Evolutionary conservation across 2,888 invertebrate genomes (phyloP), one percentile per base, ranked within the genome.

Genomic region (Clepsis dumicolana): DNA sequence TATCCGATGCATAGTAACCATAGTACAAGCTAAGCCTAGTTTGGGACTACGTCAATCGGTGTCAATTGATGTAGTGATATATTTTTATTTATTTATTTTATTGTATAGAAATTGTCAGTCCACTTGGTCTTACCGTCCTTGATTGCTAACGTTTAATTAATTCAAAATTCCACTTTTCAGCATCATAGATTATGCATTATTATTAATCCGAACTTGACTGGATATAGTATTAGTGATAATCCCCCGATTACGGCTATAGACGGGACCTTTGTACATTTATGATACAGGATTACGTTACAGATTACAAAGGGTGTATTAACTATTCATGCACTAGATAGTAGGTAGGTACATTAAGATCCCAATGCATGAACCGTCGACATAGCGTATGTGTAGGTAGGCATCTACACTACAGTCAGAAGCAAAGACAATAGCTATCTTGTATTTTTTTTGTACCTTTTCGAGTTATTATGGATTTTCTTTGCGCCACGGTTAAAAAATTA

Each of bases 251-350:
- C 48, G 2, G 21, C 21, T 12, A 21, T 12, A 48, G 21, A 48
- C 48, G 48, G 12, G 12, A 59, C 27, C 59, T 41, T 59, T 59
- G 59, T 59, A 24, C 57, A 8, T 14, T 24, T 50, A 29, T 29
- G 16, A 21, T 12, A 12, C 21, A 10, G 41, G 10, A 41, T 41
- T 59, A 41, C 8, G 5, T 0, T 5, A 25, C 41, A 25, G 24
- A 59, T 44, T 44, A 59, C 59, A 27, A 56, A 56, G 16, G 27
- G 16, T 5, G 16, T 25, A 44, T 59, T 59, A 44, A 59, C 41
- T 59, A 59, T 59, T 41, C 41, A 59, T n/a, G 12, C 54, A 14
- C 3, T 18, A 14, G 16, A 41, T 41, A 41, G 1, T n/a, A n/a
- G n/a, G n/a, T n/a, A n/a, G n/a, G n/a, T 41, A 54, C 21, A 48